These are phyloP conservation scores for Caenorhabditis elegans DNA, from an alignment of 1,140 invertebrate species.

Conservation along the genomic window WBcel235 BX284606.5:5354001-5354500, in stretches of 20 bases:
- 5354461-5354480: too few relatives aligned
- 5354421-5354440: neutral
- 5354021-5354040: slow-evolving; percentile 60
- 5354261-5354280: too few relatives aligned
- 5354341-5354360: neutral
- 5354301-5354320: too few relatives aligned
- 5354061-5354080: neutral
- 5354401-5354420: neutral
- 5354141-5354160: slow-evolving; percentile 20
- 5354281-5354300: neutral
- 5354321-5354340: neutral
- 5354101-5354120: neutral
- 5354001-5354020: slow-evolving; percentile 48
- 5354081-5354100: neutral
- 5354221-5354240: neutral
- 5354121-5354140: neutral
- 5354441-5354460: neutral
- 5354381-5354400: neutral
- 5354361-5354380: neutral
- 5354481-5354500: neutral
- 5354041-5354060: slow-evolving; percentile 61
- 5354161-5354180: slow-evolving; percentile 17
- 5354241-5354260: neutral
- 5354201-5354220: too few relatives aligned
- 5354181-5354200: too few relatives aligned